phyloP scores from a whole-genome alignment of 2,888 invertebrate species.

The Myathropa florea region DNA sequence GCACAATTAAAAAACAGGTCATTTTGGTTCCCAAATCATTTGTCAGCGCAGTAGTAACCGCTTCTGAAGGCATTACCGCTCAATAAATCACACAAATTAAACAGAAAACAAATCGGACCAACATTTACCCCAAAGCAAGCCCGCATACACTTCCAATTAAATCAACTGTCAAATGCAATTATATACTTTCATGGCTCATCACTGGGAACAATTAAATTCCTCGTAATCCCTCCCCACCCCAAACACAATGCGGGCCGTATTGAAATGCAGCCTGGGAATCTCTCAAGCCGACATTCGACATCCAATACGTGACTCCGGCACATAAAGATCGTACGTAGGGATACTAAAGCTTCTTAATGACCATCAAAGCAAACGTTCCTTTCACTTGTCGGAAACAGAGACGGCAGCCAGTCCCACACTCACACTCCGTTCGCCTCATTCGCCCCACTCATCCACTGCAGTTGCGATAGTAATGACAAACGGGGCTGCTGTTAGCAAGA shows the following conservation, averaged over 20 bases:
- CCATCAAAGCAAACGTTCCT: conserved; percentile 21
- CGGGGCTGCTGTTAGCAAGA: neutral
- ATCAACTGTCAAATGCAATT: conserved; percentile 32
- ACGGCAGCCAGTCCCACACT: neutral
- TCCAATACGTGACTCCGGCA: conserved; percentile 53
- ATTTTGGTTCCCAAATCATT: neutral
- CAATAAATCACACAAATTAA: neutral
- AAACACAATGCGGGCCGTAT: neutral
- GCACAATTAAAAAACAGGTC: too few relatives aligned
- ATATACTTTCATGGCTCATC: conserved; percentile 32
- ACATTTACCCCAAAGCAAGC: neutral
- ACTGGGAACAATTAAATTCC: conserved; percentile 36
- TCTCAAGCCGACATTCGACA: conserved; percentile 1
- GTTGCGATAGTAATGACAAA: neutral
- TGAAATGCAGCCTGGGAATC: neutral
- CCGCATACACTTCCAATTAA: neutral
- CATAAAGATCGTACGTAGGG: conserved; percentile 44
- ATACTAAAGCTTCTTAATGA: conserved; percentile 52
- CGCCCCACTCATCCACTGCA: neutral
- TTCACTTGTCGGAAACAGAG: neutral
- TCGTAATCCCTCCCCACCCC: conserved; percentile 6
- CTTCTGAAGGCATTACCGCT: neutral
- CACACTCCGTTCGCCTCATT: neutral
- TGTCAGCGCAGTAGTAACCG: neutral
- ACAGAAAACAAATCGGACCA: neutral